phyloP scores from a whole-genome alignment of 2,888 invertebrate species.

The Machimus rusticus region DNA sequence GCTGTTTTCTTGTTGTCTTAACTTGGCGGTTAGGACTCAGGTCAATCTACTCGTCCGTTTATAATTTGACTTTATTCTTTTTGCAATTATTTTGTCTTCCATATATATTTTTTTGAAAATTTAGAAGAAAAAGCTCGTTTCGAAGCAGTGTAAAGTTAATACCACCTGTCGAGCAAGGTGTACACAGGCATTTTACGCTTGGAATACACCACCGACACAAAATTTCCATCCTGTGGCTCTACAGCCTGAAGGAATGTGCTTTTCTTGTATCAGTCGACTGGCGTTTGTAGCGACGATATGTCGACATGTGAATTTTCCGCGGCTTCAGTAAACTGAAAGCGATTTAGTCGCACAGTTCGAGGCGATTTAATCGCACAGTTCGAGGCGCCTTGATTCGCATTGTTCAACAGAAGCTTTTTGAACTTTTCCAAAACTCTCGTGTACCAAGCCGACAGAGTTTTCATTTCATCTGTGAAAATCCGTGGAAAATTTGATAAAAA shows the following conservation, averaged over 20 bases:
- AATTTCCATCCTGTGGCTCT: not conserved
- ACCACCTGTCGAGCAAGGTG: not conserved
- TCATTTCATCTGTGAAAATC: not conserved
- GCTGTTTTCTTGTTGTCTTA: not conserved
- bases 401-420: not conserved
- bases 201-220: not conserved
- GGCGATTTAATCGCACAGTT: not conserved
- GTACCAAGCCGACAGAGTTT: not conserved
- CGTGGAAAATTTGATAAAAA: not conserved
- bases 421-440: not conserved
- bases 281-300: not conserved
- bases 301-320: not conserved
- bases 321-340: conserved; percentile 4
- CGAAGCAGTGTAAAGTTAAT: not conserved
- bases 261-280: not conserved
- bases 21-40: not conserved
- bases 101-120: not conserved
- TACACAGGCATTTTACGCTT: not conserved
- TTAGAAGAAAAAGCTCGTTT: not conserved
- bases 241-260: not conserved
- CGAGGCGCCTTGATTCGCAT: not conserved
- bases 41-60: not conserved
- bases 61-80: not conserved
- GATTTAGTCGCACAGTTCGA: not conserved
- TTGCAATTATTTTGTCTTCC: not conserved